A percentile compares a stretch with the other conserved stretches of the same genome.
phyloP scores from a whole-genome alignment of 2,797 vertebrate genomes.

The Meda fulgida region DNA sequence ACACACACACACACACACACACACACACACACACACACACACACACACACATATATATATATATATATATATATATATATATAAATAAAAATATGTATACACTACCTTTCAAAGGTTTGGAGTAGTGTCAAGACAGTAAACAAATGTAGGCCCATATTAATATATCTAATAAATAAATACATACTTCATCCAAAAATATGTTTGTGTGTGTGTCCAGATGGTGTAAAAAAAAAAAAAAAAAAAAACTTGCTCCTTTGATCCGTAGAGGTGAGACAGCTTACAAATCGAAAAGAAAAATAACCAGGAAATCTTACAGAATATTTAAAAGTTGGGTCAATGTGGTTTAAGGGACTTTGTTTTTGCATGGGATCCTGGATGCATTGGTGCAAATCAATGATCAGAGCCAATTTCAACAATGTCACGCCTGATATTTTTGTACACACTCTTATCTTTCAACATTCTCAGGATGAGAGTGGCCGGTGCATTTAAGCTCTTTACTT shows the following conservation, averaged over 20 bases:
- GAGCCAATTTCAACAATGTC: slow-evolving; percentile 17
- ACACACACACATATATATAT: no score
- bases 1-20: no score
- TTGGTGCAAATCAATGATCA: slow-evolving; percentile 18
- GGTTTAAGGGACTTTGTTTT: slow-evolving; percentile 36
- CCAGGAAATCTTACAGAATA: slow-evolving; percentile 27
- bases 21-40: no score
- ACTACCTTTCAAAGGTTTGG: no score
- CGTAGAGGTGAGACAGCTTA: not conserved
- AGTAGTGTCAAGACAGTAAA: no score
- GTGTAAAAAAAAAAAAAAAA: not conserved
- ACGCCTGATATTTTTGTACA: slow-evolving; percentile 10
- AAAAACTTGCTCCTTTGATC: not conserved
- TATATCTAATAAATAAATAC: no score
- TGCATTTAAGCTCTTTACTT: slow-evolving; percentile 28
- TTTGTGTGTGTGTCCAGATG: not conserved
- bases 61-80: no score
- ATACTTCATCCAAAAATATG: not conserved
- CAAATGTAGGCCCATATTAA: no score
- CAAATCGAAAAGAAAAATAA: slow-evolving; percentile 8
- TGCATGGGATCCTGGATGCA: slow-evolving; percentile 41
- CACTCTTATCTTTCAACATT: slow-evolving; percentile 12
- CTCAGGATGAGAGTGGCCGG: not conserved
- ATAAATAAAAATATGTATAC: no score
- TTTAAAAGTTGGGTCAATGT: slow-evolving; percentile 10